phyloP scores from a whole-genome alignment of 1,140 invertebrate species.

The Apis florea region DNA sequence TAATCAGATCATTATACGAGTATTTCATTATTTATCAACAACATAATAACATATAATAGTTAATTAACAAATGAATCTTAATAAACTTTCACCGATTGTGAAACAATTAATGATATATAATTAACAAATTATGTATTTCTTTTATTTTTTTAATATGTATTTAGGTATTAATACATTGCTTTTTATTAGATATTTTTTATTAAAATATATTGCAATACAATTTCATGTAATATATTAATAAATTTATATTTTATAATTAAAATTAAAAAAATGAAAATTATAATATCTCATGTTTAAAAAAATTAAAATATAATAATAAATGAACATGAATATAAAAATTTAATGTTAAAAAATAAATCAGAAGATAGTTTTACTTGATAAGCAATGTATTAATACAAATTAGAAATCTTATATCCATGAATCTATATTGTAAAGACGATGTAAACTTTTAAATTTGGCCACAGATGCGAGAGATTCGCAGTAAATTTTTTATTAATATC shows the following conservation, averaged over 20 bases:
- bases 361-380: background rate
- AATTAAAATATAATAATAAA: background rate
- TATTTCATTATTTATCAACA: conserved; percentile 23
- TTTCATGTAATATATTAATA: background rate
- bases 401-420: background rate
- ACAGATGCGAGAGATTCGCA: conserved; percentile 20
- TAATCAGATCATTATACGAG: conserved; percentile 15
- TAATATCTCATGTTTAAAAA: background rate
- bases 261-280: background rate
- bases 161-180: conserved; percentile 18
- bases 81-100: background rate
- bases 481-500: conserved; percentile 17
- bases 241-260: background rate
- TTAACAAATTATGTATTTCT: background rate
- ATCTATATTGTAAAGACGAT: background rate
- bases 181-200: background rate
- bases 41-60: background rate
- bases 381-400: conserved; percentile 24
- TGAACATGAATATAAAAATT: too few species aligned
- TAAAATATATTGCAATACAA: background rate
- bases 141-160: background rate
- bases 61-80: conserved; percentile 12
- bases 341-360: background rate
- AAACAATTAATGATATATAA: background rate
- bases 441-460: conserved; percentile 44